Evolutionary conservation across 2,797 vertebrate species (phyloP), one percentile per base, ranked within the genome.

Genomic region (Mycteria americana): DNA sequence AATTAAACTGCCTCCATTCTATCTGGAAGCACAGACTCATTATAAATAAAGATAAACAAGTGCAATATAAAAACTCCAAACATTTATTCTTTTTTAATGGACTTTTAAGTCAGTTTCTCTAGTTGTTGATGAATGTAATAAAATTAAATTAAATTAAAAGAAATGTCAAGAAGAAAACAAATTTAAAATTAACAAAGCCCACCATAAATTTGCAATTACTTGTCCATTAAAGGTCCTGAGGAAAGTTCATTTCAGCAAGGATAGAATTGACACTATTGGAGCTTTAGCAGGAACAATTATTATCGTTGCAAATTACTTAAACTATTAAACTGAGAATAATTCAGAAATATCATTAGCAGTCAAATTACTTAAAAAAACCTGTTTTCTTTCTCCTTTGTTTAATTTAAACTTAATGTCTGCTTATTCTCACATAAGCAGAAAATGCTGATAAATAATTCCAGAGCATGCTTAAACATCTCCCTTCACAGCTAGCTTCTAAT

Each of bases 381-480:
- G 95, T 97, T 98, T 98, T 98, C 97, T 97, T 97, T 95, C 92
- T 93, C 94, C 88, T 98, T 98, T 98, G 97, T 98, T 98, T 98
- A 98, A 98, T 98, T 98, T 98, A 98, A 98, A 98, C 97, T 97
- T 98, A 98, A 98, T 98, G 97, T 97, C 97, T 98, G 97, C 98
- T 98, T 98, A 98, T 98, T 98, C 97, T 97, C 95, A 97, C 96
- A 98, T 97, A 97, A 97, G 97, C 97, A 98, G 97, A 98, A 98
- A 98, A 98, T 97, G 96, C 97, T 97, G 98, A 98, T 98, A 98
- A 98, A 98, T 98, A 98, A 99, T 98, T 98, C 98, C 97, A 97
- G 97, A 96, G 97, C 98, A 98, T 98, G 98, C 98, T 97, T 98
- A 98, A 98, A 98, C 97, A 98, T 98, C 97, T 98, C 97, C 98